These are phyloP conservation scores for Hypena proboscidalis DNA, from an alignment of 2,888 invertebrate species.

Conservation along the genomic window DNA sequence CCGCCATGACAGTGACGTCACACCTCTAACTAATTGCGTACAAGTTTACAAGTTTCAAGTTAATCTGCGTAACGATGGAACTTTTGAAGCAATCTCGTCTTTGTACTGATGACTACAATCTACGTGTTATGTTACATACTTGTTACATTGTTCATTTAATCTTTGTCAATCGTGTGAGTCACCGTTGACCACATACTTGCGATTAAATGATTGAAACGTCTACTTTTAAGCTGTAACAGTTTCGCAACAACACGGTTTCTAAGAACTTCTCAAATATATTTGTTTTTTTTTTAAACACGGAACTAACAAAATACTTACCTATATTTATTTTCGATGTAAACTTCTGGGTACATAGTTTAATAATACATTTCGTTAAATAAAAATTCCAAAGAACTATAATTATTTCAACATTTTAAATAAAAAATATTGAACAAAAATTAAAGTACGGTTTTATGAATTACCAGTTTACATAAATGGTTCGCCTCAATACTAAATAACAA, in stretches of 20 bases:
- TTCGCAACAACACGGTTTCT: conserved; percentile 3
- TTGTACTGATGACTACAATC: too few relatives aligned
- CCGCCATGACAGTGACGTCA: conserved; percentile 4
- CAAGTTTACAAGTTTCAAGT: conserved; percentile 6
- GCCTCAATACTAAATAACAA: too few relatives aligned
- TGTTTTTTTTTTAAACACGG: not conserved
- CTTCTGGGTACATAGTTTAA: too few relatives aligned
- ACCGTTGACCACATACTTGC: too few relatives aligned
- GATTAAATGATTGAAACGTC: too few relatives aligned
- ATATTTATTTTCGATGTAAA: conserved; percentile 14
- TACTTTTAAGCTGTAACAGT: not conserved
- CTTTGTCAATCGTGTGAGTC: too few relatives aligned
- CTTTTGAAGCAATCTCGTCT: too few relatives aligned
- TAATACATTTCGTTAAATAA: conserved; percentile 27
- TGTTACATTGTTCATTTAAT: too few relatives aligned
- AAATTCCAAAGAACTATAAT: conserved; percentile 16
- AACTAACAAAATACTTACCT: conserved; percentile 18
- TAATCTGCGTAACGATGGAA: conserved; percentile 8
- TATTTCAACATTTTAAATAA: not conserved
- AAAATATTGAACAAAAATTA: too few relatives aligned
- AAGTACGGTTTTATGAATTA: too few relatives aligned
- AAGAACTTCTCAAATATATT: conserved; percentile 5
- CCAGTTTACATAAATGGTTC: too few relatives aligned
- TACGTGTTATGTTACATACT: too few relatives aligned
- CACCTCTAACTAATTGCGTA: conserved; percentile 5